Base-by-base conservation (phyloP, 2,888 invertebrate genomes). In the Linyphia triangularis region DNA sequence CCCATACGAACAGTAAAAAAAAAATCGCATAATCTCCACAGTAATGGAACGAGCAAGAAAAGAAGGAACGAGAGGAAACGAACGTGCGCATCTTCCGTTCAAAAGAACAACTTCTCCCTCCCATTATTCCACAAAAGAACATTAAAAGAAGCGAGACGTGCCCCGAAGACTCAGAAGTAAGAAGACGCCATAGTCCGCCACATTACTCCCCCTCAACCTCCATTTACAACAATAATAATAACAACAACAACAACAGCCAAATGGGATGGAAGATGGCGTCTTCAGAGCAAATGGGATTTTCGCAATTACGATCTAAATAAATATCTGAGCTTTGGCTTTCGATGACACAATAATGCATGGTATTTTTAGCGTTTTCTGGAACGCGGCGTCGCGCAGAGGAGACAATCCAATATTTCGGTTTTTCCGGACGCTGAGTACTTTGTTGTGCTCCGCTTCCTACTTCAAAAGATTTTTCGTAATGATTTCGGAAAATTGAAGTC, bases 291-390 rank as follows among this genome's bases (percentile, higher is more conserved):
- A 73, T 73, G 28, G 72, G 72, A 73, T 73, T 73, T 73, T 73
- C 72, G 72, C 72, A 73, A 73, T 73, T 73, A 73, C 51, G 72
- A 73, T 73, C 72, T 51, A 73, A 73, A 73, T 73, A 73, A 73
- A 43, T 73, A 57, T 73, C 57, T 16, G 72, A 73, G 51, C 43
- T 73, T 73, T 51, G 51, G 30, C 72, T 73, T 43, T n/a, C 57
- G 57, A 59, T 59, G 59, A 59, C 59, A 73, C 28, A 51, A 59
- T 57, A 30, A 57, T 30, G 59, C 33, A 51, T 28, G 28, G 70
- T 43, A 70, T 70, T 70, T 70, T 43, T 40, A 43, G 70, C 69
- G 33, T 69, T 22, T 33, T 9, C 19, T 1, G 19, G 37, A 33
- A 33, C 22, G 24, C 28, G 30, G n/a, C n/a, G n/a, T n/a, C n/a